Conservation (phyloP, 2,797 vertebrate species). For the Characodon lateralis region DNA sequence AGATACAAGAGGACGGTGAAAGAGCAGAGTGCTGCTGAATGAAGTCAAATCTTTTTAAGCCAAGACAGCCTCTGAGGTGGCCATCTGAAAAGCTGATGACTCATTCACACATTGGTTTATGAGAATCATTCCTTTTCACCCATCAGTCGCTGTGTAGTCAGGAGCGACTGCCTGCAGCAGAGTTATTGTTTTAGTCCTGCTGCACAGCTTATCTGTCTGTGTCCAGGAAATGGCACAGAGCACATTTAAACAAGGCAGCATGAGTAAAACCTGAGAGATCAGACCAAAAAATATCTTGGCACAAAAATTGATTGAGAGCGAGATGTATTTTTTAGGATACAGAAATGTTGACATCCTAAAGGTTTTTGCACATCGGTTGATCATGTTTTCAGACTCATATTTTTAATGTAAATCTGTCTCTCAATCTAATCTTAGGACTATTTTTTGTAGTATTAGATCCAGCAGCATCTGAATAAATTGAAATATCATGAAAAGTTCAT, state of each 20-base stretch:
- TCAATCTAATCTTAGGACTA: background rate
- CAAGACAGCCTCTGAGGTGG: constrained; percentile 80
- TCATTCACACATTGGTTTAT: constrained; percentile 84
- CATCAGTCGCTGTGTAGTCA: constrained; percentile 71
- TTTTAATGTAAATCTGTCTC: background rate
- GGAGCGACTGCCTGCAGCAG: constrained; percentile 61
- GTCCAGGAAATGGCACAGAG: constrained; percentile 65
- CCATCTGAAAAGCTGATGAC: constrained; percentile 86
- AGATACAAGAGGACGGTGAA: constrained; percentile 48
- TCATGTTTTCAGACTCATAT: too few species aligned
- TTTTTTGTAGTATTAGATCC: background rate
- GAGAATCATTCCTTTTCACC: constrained; percentile 82
- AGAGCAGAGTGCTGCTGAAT: constrained; percentile 55
- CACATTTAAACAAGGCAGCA: constrained; percentile 52
- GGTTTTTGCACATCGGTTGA: too few species aligned
- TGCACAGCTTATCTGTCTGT: constrained; percentile 62
- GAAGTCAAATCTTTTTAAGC: constrained; percentile 74
- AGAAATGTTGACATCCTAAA: too few species aligned
- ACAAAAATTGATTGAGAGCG: constrained; percentile 20
- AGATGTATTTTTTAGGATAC: background rate
- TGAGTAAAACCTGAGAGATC: constrained; percentile 34
- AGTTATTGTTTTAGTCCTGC: constrained; percentile 74
- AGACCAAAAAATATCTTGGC: constrained; percentile 15
- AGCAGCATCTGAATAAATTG: too few species aligned
- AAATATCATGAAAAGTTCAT: background rate